A percentile compares a stretch with the other conserved stretches of the same genome.
Conservation (phyloP, 2,113 vertebrate species). For the Hyperopisus bebe region DNA sequence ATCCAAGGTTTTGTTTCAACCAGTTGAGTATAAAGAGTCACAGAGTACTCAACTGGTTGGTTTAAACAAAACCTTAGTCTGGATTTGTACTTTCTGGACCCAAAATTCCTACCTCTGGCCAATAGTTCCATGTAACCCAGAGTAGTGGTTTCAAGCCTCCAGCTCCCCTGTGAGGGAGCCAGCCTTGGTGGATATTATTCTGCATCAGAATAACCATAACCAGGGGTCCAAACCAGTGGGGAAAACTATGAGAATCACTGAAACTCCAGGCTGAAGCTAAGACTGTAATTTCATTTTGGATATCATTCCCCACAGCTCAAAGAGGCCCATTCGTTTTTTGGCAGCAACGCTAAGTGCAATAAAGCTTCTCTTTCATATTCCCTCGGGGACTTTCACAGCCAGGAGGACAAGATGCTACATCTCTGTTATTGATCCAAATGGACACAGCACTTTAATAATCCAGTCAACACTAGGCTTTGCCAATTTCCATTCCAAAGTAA, state of each 20-base stretch:
- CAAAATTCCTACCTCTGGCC: too few relatives aligned
- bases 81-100: too few relatives aligned
- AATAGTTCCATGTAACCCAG: background rate
- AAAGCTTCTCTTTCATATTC: background rate
- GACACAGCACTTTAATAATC: background rate
- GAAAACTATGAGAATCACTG: background rate
- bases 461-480: background rate
- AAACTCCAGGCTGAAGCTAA: background rate
- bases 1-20: too few relatives aligned
- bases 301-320: background rate
- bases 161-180: background rate
- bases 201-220: too few relatives aligned
- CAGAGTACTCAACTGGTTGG: too few relatives aligned
- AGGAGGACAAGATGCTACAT: background rate
- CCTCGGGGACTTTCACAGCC: background rate
- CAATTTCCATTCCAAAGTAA: background rate
- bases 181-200: background rate
- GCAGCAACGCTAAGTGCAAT: background rate
- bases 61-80: too few relatives aligned
- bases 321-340: background rate
- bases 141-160: background rate
- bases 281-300: background rate
- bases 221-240: background rate
- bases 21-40: too few relatives aligned
- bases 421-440: background rate